phyloP scores from a whole-genome alignment of 2,888 invertebrate species.

The Nymphalis c-album region DNA sequence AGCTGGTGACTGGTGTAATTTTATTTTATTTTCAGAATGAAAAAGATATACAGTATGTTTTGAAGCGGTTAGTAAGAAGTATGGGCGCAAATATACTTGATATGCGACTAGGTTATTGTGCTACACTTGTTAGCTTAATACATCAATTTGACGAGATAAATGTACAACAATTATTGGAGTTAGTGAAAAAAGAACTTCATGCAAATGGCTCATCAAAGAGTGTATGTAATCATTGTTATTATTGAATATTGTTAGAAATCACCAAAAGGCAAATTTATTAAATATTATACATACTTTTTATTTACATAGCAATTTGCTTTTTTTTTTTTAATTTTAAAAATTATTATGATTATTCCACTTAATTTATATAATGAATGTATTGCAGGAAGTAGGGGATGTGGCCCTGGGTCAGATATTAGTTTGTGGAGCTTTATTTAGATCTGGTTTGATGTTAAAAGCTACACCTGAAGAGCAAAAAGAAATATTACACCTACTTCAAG shows the following conservation, averaged over 20 bases:
- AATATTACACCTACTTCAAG: constrained; percentile 64
- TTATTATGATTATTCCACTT: too few species aligned
- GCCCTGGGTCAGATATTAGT: constrained; percentile 86
- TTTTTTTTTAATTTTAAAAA: too few species aligned
- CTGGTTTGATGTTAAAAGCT: constrained; percentile 79
- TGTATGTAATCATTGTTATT: constrained; percentile 70
- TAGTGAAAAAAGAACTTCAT: constrained; percentile 85
- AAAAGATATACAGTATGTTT: constrained; percentile 84
- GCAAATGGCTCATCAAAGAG: constrained; percentile 84
- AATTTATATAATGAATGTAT: constrained; percentile 24
- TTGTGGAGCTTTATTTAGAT: constrained; percentile 86
- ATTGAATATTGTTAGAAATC: too few species aligned
- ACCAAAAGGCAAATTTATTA: too few species aligned
- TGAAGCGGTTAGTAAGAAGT: constrained; percentile 86
- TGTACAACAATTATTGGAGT: constrained; percentile 78
- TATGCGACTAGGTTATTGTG: constrained; percentile 85
- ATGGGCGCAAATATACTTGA: constrained; percentile 85
- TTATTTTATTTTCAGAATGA: constrained; percentile 70
- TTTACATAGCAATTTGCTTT: too few species aligned
- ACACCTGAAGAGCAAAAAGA: constrained; percentile 71
- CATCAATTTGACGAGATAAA: constrained; percentile 72
- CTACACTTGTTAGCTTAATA: constrained; percentile 84
- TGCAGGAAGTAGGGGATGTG: constrained; percentile 88
- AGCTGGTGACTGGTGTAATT: not conserved
- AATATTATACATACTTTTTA: too few species aligned